Conservation (phyloP, 1,140 invertebrate genomes). For the Portunus trituberculatus region DNA sequence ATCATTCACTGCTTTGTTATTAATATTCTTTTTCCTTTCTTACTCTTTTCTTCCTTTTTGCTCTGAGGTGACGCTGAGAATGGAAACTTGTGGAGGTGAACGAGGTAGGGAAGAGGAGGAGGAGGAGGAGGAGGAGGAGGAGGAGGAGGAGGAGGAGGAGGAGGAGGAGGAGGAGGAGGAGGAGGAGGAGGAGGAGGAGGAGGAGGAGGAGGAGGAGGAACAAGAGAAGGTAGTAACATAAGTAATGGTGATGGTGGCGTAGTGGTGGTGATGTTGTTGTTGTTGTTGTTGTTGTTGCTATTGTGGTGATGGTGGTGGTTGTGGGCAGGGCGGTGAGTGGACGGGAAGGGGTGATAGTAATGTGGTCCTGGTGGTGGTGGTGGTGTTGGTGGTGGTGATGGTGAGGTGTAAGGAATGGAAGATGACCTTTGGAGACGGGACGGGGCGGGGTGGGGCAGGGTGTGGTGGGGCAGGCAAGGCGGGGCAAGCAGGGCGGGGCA, state of each 20-base stretch:
- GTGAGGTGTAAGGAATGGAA: not conserved
- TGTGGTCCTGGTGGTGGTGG: not conserved
- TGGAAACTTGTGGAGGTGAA: slow-evolving; percentile 12
- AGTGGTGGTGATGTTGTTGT: too few relatives aligned
- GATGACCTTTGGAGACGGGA: not conserved
- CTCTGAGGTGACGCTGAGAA: not conserved
- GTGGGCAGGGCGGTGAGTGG: too few relatives aligned
- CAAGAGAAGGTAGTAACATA: not conserved
- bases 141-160: not conserved
- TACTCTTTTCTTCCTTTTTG: not conserved
- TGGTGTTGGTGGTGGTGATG: not conserved
- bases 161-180: too few relatives aligned
- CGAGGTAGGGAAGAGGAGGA: not conserved
- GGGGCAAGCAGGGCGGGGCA: not conserved
- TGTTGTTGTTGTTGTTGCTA: too few relatives aligned
- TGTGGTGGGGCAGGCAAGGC: not conserved
- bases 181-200: not conserved
- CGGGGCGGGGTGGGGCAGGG: too few relatives aligned
- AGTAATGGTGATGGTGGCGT: not conserved
- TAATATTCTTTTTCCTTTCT: not conserved
- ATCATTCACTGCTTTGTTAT: not conserved
- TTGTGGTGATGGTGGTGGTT: too few relatives aligned
- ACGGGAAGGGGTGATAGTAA: too few relatives aligned
- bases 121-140: slow-evolving; percentile 16
- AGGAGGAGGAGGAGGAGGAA: too few relatives aligned